These are phyloP conservation scores for Colius striatus DNA, from an alignment of 2,113 vertebrate species.

Conservation along the genomic window DNA sequence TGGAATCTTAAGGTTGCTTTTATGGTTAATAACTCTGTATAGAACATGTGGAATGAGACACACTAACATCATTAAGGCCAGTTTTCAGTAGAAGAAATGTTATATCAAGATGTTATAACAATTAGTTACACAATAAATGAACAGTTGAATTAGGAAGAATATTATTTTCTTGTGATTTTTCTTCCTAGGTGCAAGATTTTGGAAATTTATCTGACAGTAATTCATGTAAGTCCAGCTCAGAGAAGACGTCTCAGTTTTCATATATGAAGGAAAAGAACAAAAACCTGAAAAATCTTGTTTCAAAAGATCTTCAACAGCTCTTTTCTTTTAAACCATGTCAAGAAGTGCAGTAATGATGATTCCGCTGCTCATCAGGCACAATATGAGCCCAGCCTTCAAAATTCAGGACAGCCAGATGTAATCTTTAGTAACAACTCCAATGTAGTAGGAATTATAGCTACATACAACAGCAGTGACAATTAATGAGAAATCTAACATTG, in stretches of 20 bases:
- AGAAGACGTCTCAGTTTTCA: not conserved
- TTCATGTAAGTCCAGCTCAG: not conserved
- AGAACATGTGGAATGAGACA: not conserved
- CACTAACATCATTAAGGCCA: not conserved
- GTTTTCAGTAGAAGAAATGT: not conserved
- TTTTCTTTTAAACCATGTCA: not conserved
- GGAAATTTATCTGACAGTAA: not conserved
- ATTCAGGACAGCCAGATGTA: not conserved
- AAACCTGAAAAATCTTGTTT: not conserved
- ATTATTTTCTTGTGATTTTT: not conserved
- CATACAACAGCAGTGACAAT: rapidly evolving
- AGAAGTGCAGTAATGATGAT: not conserved
- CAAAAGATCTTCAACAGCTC: not conserved
- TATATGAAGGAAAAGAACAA: not conserved
- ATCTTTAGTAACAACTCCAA: not conserved
- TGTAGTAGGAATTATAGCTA: not conserved
- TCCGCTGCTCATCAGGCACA: not conserved
- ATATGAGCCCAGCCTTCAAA: not conserved
- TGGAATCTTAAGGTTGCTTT: not conserved
- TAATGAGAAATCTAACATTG: not conserved
- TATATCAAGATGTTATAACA: not conserved
- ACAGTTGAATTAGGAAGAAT: not conserved
- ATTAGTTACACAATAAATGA: not conserved
- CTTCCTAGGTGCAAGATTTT: not conserved
- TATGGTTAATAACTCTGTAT: not conserved